Base-by-base conservation (phyloP, 2,113 vertebrate species). In the Monopterus albus region DNA sequence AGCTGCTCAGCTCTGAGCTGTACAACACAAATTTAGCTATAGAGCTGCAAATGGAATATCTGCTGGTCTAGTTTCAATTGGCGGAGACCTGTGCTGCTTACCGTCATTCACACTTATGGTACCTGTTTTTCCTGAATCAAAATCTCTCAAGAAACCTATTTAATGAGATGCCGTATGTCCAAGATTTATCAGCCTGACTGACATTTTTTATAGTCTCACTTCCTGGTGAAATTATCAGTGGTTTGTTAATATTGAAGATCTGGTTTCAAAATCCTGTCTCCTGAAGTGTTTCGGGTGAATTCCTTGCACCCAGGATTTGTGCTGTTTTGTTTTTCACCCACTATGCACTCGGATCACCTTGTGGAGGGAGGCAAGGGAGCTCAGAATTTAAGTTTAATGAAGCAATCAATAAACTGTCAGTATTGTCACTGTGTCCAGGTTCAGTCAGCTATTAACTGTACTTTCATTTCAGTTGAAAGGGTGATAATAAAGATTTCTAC, bases 181-280 rank as follows among this genome's bases (percentile, higher is more conserved):
- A 36, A 82, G 46, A 79, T 72, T n/a, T 82, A 36, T 75, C 84
- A 79, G 81, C 74, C 73, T 87, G 66, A 87, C n/a, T 74, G 81
- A 78, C 76, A 25, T 56, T 3, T 71, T 69, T 39, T 31, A 11
- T 45, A 14, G 53, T 62, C 45, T 75, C 3, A 38, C 3, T 63
- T 38, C 26, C 43, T 46, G 14, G 11, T 61, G 23, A 68, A 70
- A 66, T 70, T 53, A 43, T 68, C 52, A 35, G 5, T 79, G 45
- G 59, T 42, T 46, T 66, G n/a, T 57, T 45, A 75, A 46, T 42
- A 40, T 4, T 26, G 28, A 58, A 10, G 45, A 61, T 80, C 57
- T 57, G 35, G 29, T 81, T 78, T 49, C 20, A 51, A 68, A 40
- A 53, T 33, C 21, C 5, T 73, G 20, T 39, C 29, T 38, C 6